Conservation (phyloP, 1,140 invertebrate genomes). For the Drosophila melanogaster region DNA sequence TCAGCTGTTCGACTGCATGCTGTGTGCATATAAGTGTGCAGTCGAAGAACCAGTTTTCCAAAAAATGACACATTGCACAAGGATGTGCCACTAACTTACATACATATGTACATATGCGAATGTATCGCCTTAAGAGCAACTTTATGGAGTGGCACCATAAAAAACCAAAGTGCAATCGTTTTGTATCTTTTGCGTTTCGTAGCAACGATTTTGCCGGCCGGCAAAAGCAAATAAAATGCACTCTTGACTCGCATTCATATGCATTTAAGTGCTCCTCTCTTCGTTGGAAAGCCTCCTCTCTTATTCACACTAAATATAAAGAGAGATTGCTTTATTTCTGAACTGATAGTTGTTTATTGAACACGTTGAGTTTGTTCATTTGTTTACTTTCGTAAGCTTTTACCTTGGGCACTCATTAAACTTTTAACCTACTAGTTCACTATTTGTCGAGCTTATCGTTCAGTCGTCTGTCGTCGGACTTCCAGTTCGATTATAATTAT, state of each 20-base stretch:
- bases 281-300: slow-evolving; percentile 4
- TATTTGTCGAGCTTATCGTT: slow-evolving; percentile 44
- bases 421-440: slow-evolving; percentile 64
- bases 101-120: slow-evolving; percentile 9
- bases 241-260: slow-evolving; percentile 22
- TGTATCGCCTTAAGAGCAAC: slow-evolving; percentile 24
- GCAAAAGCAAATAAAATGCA: slow-evolving; percentile 43
- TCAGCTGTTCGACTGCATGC: slow-evolving; percentile 22
- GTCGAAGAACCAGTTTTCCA: slow-evolving; percentile 43
- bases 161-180: slow-evolving; percentile 22
- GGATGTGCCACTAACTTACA: slow-evolving; percentile 41
- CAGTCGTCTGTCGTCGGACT: slow-evolving; percentile 11
- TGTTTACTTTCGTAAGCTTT: slow-evolving; percentile 73
- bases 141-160: slow-evolving; percentile 8
- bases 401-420: slow-evolving; percentile 75
- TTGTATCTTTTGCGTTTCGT: slow-evolving; percentile 9
- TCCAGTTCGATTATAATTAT: slow-evolving; percentile 52
- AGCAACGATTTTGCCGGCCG: slow-evolving; percentile 57
- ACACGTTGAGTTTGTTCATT: slow-evolving; percentile 35
- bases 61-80: slow-evolving; percentile 53
- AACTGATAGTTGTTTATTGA: slow-evolving; percentile 22
- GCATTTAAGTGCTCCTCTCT: slow-evolving; percentile 11
- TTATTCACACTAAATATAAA: not conserved
- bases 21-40: slow-evolving; percentile 11
- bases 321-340: not conserved